These are phyloP conservation scores for Rhagoletis zephyria DNA, from an alignment of 1,140 invertebrate genomes.

Conservation along the genomic window DNA sequence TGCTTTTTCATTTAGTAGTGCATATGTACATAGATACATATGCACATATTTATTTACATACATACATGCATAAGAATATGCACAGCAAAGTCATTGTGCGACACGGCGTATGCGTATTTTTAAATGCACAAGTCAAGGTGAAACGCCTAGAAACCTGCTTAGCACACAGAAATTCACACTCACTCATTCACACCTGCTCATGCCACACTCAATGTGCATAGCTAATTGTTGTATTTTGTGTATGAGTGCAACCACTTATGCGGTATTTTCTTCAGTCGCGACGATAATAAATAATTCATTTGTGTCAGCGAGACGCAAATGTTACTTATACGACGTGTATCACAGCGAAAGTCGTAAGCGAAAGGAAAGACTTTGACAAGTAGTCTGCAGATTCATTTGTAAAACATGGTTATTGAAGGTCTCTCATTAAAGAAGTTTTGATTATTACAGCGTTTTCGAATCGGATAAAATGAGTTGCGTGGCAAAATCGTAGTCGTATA, in stretches of 20 bases:
- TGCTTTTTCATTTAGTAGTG: too few relatives aligned
- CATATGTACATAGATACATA: too few relatives aligned
- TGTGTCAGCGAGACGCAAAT: background rate
- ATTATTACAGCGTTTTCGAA: background rate
- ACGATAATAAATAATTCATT: slow-evolving; percentile 41
- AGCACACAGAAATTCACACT: slow-evolving; percentile 2
- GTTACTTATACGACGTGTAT: background rate
- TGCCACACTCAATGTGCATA: background rate
- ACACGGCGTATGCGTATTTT: background rate
- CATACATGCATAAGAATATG: background rate
- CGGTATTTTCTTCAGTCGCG: slow-evolving; percentile 6
- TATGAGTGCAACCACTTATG: slow-evolving; percentile 19
- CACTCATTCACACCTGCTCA: background rate
- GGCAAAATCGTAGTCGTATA: background rate
- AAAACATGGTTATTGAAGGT: background rate
- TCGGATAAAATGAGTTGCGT: background rate
- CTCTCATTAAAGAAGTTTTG: background rate
- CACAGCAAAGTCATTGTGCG: background rate
- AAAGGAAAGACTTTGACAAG: background rate
- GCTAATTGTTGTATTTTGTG: slow-evolving; percentile 13
- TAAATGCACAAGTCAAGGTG: background rate
- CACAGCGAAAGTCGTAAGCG: too few relatives aligned
- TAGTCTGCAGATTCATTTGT: too few relatives aligned
- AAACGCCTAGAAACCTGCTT: slow-evolving; percentile 19
- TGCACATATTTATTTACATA: background rate